A percentile compares a stretch with the other conserved stretches of the same genome.
These are phyloP conservation scores for Macaria notata DNA, from an alignment of 2,888 invertebrate genomes.

Conservation along the genomic window DNA sequence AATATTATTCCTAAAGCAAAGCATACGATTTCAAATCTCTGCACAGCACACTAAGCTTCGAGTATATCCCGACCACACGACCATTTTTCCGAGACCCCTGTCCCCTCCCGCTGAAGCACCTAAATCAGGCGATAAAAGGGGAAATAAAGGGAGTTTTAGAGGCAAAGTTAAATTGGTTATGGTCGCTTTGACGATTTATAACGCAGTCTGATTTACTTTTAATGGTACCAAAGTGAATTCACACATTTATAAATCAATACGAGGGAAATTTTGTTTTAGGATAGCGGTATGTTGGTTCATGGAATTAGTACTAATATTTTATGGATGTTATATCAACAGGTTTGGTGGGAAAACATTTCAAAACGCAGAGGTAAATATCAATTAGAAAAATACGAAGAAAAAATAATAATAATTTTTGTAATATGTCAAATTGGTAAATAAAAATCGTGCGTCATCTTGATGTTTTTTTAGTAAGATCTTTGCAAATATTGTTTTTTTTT, in stretches of 20 bases:
- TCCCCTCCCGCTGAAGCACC: slow-evolving; percentile 2
- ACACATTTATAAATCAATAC: slow-evolving; percentile 64
- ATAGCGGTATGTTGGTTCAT: slow-evolving; percentile 25
- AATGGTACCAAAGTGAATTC: slow-evolving; percentile 61
- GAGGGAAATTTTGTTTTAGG: slow-evolving; percentile 34
- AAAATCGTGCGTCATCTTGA: no score
- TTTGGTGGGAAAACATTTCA: no score
- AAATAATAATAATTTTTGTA: no score
- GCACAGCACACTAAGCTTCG: slow-evolving; percentile 45
- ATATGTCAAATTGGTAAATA: no score
- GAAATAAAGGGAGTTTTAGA: slow-evolving; percentile 16
- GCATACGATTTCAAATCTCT: not conserved
- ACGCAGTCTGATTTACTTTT: slow-evolving; percentile 63
- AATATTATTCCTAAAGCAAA: no score
- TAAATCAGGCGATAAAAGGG: not conserved
- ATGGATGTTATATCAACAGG: no score
- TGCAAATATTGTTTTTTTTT: no score
- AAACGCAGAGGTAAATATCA: no score
- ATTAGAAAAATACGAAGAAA: no score
- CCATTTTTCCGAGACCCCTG: slow-evolving; percentile 24
- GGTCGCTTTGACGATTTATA: slow-evolving; percentile 61
- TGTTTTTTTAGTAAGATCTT: no score
- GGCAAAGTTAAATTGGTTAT: slow-evolving; percentile 34
- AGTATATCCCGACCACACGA: slow-evolving; percentile 31
- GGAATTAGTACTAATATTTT: not conserved